Conservation (phyloP, 1,140 invertebrate genomes). For the Drosophila santomea region DNA sequence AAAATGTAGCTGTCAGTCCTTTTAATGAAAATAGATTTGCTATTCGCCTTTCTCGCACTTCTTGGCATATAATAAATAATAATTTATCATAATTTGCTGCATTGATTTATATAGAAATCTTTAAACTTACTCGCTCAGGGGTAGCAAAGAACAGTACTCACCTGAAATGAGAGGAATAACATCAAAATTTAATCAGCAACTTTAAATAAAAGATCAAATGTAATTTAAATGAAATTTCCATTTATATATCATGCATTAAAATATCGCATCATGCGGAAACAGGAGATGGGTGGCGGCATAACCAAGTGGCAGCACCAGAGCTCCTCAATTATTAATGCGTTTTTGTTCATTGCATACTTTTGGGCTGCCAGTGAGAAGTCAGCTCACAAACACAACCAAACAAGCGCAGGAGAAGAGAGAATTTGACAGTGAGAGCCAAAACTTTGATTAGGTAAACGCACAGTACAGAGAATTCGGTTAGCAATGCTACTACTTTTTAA, state of each 20-base stretch:
- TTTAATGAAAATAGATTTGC: conserved; percentile 77
- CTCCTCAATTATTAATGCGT: conserved; percentile 76
- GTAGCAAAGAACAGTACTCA: conserved; percentile 38
- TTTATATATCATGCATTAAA: conserved; percentile 56
- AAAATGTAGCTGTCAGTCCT: conserved; percentile 33
- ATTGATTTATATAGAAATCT: conserved; percentile 65
- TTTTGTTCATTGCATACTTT: conserved; percentile 80
- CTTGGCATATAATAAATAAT: conserved; percentile 24
- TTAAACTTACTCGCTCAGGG: conserved; percentile 48
- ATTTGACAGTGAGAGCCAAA: neutral
- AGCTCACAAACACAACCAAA: conserved; percentile 53
- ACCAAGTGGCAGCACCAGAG: conserved; percentile 57
- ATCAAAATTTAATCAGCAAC: conserved; percentile 37
- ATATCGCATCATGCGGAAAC: conserved; percentile 24
- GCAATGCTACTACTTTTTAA: neutral
- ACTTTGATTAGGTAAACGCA: conserved; percentile 43
- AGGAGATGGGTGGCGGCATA: conserved; percentile 1
- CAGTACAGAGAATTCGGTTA: neutral
- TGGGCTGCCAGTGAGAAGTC: conserved; percentile 68
- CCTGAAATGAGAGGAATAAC: conserved; percentile 49
- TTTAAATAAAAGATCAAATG: conserved; percentile 58
- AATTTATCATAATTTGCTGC: conserved; percentile 76
- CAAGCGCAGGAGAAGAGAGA: conserved; percentile 15
- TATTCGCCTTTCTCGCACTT: conserved; percentile 57
- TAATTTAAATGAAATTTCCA: conserved; percentile 68